phyloP scores from a whole-genome alignment of 2,888 invertebrate genomes.

The Lomographa bimaculata region DNA sequence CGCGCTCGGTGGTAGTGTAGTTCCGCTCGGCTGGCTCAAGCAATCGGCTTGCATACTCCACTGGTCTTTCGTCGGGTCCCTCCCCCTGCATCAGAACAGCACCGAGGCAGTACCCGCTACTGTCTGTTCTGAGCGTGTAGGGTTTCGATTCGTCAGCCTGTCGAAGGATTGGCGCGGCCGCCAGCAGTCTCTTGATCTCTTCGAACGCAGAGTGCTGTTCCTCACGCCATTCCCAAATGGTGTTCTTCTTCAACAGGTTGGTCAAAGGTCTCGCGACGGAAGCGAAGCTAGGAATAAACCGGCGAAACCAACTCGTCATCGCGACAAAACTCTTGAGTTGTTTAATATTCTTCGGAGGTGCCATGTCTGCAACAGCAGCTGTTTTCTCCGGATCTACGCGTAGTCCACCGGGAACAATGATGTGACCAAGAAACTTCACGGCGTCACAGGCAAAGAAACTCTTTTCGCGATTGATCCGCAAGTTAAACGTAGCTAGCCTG shows the following conservation, averaged over 20 bases:
- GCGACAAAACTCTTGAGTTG: conserved; percentile 16
- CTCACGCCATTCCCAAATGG: too few relatives aligned
- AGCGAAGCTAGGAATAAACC: conserved; percentile 25
- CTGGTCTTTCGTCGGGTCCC: too few relatives aligned
- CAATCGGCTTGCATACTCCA: background rate
- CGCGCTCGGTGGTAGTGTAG: too few relatives aligned
- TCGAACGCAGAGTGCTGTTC: too few relatives aligned
- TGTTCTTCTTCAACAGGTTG: too few relatives aligned
- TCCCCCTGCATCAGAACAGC: too few relatives aligned
- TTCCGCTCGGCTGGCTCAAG: background rate
- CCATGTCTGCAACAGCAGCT: conserved; percentile 33
- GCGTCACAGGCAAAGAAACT: conserved; percentile 33
- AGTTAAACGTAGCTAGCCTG: too few relatives aligned
- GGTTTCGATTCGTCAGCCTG: too few relatives aligned
- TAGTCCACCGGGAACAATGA: conserved; percentile 37
- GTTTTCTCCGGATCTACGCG: conserved; percentile 39
- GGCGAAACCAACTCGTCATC: conserved; percentile 24
- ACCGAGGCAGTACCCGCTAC: conserved; percentile 15
- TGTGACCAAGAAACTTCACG: conserved; percentile 42
- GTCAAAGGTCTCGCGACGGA: conserved; percentile 18
- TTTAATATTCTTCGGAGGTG: conserved; percentile 20
- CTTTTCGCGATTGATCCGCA: conserved; percentile 41
- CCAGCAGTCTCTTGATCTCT: too few relatives aligned
- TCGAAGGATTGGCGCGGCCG: too few relatives aligned
- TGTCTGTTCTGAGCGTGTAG: conserved; percentile 17